Evolutionary conservation across 2,113 vertebrate genomes (phyloP).

Genomic region (Hassar affinis): DNA sequence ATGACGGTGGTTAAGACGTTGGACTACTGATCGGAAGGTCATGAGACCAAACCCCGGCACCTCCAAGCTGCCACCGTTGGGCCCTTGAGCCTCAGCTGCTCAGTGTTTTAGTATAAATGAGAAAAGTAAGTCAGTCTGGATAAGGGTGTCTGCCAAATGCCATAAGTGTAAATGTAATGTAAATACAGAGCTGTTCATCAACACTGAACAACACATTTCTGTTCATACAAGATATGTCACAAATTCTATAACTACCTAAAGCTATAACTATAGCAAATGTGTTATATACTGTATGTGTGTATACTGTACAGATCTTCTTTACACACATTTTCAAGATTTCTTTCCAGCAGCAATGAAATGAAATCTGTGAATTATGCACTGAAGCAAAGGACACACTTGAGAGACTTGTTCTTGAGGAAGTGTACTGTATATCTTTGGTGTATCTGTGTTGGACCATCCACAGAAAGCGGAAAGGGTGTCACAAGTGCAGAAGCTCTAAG

Average conservation of each 20-base stretch:
- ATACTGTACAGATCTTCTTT: no score
- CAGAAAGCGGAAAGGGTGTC: background rate
- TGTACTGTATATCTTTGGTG: background rate
- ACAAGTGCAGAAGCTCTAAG: background rate
- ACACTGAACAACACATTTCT: background rate
- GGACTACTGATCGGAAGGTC: no score
- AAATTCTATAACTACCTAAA: no score
- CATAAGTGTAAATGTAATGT: background rate
- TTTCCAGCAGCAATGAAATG: background rate
- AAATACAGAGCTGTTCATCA: background rate
- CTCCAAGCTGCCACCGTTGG: no score
- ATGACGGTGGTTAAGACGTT: no score
- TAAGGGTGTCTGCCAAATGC: no score
- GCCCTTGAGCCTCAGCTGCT: no score
- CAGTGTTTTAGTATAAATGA: no score
- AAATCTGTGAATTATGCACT: background rate
- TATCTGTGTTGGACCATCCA: background rate
- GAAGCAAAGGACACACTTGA: background rate
- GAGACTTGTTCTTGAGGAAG: background rate
- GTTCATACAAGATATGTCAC: background rate
- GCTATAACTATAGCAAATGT: no score
- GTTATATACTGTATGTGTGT: no score
- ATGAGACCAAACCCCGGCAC: no score
- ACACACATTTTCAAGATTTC: background rate
- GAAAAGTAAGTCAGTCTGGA: no score